Evolutionary conservation across 2,888 invertebrate genomes (phyloP), one percentile per base, ranked within the genome.

Genomic region (Spodoptera exigua): DNA sequence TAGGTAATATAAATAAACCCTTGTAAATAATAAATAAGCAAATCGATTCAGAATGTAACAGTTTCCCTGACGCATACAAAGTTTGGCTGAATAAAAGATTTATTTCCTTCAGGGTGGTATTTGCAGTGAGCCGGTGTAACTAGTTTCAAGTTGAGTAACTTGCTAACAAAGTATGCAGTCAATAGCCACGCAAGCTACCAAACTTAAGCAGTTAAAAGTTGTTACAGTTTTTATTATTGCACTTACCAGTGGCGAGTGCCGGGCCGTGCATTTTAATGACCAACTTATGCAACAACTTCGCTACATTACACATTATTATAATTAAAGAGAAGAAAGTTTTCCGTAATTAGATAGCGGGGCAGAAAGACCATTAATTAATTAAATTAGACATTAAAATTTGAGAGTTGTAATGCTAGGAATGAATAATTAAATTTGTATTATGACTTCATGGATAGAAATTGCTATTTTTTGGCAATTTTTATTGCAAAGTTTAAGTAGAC

Each of bases 231-330:
- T 68, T 70, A 70, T 54, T 18, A 54, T 51, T 51, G 59, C 70
- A 59, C 70, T 70, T 70, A 59, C 36, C 65, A 59, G 17, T 41
- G 17, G 51, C 43, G 13, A 13, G 45, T 39, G 18, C 55, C n/a
- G 10, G 10, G 39, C 18, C 32, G 52, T 70, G 71, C 66, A 70
- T 69, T 70, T 60, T 69, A 70, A 60, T 56, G 48, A 40, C 32
- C 35, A 36, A 13, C 12, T 35, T 68, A 40, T 54, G 49, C 21
- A 14, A 32, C 7, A 49, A 41, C 32, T 52, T 27, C 9, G 18
- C 18, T 35, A 7, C n/a, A 21, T 36, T 59, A 27, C 5, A n/a
- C n/a, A n/a, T n/a, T 27, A 27, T 7, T 27, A 27, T 18, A 27
- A 7, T 27, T n/a, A n/a, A n/a, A n/a, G n/a, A n/a, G 27, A 1